phyloP scores from a whole-genome alignment of 2,888 invertebrate genomes.

The Luperina nickerlii region DNA sequence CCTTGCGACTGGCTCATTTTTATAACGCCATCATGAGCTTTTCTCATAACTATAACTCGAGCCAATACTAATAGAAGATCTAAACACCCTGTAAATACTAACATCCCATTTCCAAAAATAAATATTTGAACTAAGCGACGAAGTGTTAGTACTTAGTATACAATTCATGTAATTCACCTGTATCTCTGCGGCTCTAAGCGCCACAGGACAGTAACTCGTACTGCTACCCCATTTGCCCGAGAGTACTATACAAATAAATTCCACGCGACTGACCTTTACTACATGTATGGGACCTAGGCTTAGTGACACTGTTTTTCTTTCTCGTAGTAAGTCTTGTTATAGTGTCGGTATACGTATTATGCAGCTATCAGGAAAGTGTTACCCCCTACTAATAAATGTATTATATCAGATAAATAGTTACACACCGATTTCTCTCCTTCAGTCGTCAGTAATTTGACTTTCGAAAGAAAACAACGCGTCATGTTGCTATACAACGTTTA shows the following conservation, averaged over 20 bases:
- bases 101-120: constrained; percentile 4
- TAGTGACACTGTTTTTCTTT: constrained; percentile 25
- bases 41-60: neutral
- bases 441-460: too few species aligned
- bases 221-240: constrained; percentile 48
- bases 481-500: too few species aligned
- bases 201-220: constrained; percentile 31
- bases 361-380: too few species aligned
- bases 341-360: neutral
- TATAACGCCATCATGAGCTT: neutral
- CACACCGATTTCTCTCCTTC: too few species aligned
- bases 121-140: constrained; percentile 22
- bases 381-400: too few species aligned
- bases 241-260: constrained; percentile 61
- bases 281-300: constrained; percentile 33
- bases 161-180: constrained; percentile 34
- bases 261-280: constrained; percentile 44
- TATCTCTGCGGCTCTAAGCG: constrained; percentile 10
- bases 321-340: neutral
- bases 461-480: too few species aligned
- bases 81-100: constrained; percentile 1
- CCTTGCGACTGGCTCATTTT: neutral
- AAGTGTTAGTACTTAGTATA: constrained; percentile 8
- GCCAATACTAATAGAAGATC: neutral
- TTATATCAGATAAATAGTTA: too few species aligned